phyloP scores from a whole-genome alignment of 2,797 vertebrate species.

The Triplophysa bombifrons region DNA sequence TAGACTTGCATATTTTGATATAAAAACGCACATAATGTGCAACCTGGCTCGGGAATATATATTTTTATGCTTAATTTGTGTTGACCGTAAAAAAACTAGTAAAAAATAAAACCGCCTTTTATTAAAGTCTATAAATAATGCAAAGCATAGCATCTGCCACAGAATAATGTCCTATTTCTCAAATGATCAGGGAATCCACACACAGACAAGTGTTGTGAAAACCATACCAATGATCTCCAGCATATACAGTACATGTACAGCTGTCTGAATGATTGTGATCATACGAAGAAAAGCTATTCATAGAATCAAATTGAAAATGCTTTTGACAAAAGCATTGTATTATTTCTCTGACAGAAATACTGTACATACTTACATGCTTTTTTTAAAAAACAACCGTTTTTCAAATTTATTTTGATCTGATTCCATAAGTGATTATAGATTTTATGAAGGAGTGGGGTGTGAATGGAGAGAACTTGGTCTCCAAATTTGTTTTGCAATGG shows the following conservation, averaged over 20 bases:
- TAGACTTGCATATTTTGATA: no score
- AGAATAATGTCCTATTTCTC: slow-evolving; percentile 35
- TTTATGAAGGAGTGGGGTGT: neutral
- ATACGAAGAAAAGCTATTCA: slow-evolving; percentile 20
- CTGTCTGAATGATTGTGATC: slow-evolving; percentile 13
- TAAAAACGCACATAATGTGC: neutral
- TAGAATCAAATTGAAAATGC: slow-evolving; percentile 7
- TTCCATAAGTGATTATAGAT: slow-evolving; percentile 7
- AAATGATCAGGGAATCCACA: slow-evolving; percentile 15
- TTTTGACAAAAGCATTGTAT: slow-evolving; percentile 6
- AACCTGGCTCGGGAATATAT: neutral
- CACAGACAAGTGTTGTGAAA: slow-evolving; percentile 20
- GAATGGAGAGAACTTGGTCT: neutral
- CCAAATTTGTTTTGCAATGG: slow-evolving; percentile 6
- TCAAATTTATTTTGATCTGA: neutral
- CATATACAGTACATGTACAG: neutral
- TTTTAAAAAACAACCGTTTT: neutral
- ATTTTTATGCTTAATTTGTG: neutral
- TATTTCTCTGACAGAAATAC: neutral
- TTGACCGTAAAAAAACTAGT: neutral
- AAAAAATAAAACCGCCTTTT: slow-evolving; percentile 4
- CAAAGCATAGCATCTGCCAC: slow-evolving; percentile 33
- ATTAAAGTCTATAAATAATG: slow-evolving; percentile 40
- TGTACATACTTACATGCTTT: neutral
- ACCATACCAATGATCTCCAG: neutral